Evolutionary conservation across 2,797 vertebrate genomes (phyloP).

Genomic region (Ambastaia sidthimunki): DNA sequence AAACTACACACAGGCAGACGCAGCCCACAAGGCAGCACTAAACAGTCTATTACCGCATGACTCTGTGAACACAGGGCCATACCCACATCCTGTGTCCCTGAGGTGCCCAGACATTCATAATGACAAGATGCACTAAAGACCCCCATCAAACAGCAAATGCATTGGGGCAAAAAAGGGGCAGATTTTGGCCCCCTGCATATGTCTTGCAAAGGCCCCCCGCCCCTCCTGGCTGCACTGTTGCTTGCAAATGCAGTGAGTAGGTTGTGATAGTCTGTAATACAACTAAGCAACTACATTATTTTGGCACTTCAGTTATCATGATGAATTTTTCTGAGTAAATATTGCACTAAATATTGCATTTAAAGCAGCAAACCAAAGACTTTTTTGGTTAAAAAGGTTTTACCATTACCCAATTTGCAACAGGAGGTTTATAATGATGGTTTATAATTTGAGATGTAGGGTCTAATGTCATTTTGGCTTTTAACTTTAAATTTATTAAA

Average conservation of each 20-base stretch:
- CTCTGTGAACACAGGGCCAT: slow-evolving; percentile 28
- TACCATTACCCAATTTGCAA: no score
- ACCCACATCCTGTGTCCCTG: slow-evolving; percentile 30
- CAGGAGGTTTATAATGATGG: no score
- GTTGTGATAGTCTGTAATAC: slow-evolving; percentile 13
- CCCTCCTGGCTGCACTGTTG: slow-evolving; percentile 53
- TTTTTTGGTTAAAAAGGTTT: no score
- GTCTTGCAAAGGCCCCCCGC: not conserved
- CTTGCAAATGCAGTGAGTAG: slow-evolving; percentile 25
- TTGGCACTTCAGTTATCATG: no score
- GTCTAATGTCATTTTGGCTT: no score
- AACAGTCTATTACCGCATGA: slow-evolving; percentile 18
- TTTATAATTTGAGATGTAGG: no score
- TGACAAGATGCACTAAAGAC: slow-evolving; percentile 43
- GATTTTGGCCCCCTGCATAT: not conserved
- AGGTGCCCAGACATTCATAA: slow-evolving; percentile 42
- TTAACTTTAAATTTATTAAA: no score
- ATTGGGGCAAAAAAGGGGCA: slow-evolving; percentile 19
- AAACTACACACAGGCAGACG: no score
- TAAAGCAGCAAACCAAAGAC: no score
- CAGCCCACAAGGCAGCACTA: slow-evolving; percentile 13
- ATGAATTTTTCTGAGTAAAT: no score
- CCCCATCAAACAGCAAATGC: no score
- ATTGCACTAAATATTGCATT: not conserved
- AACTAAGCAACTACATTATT: no score